Evolutionary conservation across 2,797 vertebrate species (phyloP).

Genomic region (Agapornis canus): DNA sequence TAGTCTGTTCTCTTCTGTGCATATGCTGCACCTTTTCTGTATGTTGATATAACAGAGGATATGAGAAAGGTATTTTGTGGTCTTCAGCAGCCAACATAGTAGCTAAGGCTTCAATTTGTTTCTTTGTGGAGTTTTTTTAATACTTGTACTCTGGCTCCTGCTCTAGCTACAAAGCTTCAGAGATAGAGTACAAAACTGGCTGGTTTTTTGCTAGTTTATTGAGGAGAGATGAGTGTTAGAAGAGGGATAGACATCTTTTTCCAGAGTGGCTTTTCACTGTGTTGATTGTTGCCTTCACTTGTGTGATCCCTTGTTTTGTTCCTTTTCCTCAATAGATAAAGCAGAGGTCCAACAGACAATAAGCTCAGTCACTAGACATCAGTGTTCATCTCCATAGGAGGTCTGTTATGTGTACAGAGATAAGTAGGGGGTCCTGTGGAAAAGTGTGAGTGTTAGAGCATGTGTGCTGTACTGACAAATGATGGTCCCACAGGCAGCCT

Average conservation of each 20-base stretch:
- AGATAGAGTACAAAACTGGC: neutral
- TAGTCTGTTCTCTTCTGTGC: neutral
- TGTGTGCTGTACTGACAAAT: neutral
- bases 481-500: neutral
- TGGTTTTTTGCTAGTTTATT: neutral
- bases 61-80: neutral
- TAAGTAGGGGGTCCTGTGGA: neutral
- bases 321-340: neutral
- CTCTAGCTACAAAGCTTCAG: neutral
- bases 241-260: neutral
- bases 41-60: neutral
- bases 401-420: neutral
- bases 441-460: neutral
- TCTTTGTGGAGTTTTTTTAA: neutral
- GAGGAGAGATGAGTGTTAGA: neutral
- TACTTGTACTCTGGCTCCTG: neutral
- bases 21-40: neutral
- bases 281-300: neutral
- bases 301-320: slow-evolving; percentile 24
- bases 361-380: neutral
- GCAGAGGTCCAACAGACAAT: neutral
- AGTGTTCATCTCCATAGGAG: slow-evolving; percentile 9
- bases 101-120: neutral
- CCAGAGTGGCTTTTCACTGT: neutral
- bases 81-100: neutral